Conservation (phyloP, 2,113 vertebrate genomes). For the Scartelaos histophorus region DNA sequence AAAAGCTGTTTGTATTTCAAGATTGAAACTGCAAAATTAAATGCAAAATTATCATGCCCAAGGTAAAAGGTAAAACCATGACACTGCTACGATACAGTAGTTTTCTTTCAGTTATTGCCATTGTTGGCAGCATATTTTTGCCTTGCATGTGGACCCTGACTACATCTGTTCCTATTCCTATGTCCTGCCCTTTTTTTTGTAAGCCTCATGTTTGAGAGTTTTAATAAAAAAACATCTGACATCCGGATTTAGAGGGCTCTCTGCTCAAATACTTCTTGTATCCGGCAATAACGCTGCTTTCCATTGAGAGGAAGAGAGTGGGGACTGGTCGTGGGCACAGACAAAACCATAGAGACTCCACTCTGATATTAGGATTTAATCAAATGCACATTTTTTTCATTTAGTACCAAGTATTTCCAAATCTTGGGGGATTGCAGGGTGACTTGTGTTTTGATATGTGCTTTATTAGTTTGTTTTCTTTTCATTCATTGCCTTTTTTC, state of each 20-base stretch:
- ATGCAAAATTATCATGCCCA: not conserved
- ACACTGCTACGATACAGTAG: not conserved
- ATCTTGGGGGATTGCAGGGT: slow-evolving; percentile 83
- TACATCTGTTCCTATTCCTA: slow-evolving; percentile 40
- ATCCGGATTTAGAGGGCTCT: slow-evolving; percentile 71
- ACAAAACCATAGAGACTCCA: slow-evolving; percentile 55
- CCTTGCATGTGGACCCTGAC: slow-evolving; percentile 40
- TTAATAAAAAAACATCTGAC: slow-evolving; percentile 76
- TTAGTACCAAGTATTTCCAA: slow-evolving; percentile 85
- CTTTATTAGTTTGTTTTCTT: slow-evolving; percentile 93
- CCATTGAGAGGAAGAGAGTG: slow-evolving; percentile 33
- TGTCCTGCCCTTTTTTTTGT: slow-evolving; percentile 28
- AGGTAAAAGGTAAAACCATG: not conserved
- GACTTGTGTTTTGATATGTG: slow-evolving; percentile 84
- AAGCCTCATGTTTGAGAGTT: slow-evolving; percentile 50
- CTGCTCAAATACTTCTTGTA: slow-evolving; percentile 62
- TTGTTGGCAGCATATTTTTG: slow-evolving; percentile 9
- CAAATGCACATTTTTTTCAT: slow-evolving; percentile 91
- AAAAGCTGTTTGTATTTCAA: too few species aligned
- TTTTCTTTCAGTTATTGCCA: not conserved
- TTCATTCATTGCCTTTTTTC: slow-evolving; percentile 86
- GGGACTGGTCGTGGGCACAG: slow-evolving; percentile 42
- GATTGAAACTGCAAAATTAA: not conserved
- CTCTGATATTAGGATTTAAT: slow-evolving; percentile 93
- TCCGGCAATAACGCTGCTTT: slow-evolving; percentile 73